Evolutionary conservation across 2,797 vertebrate species (phyloP), one percentile per base, ranked within the genome.

Genomic region (Hephaestus fuliginosus): DNA sequence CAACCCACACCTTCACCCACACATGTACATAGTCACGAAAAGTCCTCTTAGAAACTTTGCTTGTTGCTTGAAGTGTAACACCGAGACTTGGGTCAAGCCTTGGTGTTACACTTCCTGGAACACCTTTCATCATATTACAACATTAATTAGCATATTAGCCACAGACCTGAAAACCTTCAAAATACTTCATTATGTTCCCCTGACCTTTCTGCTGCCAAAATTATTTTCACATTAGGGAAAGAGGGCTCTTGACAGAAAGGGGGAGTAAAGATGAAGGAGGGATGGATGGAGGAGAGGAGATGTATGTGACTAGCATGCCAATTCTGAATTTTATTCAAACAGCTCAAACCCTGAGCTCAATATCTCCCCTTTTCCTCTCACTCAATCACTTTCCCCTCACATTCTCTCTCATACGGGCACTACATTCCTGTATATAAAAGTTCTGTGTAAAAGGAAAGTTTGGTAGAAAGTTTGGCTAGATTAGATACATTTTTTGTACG

Each of bases 131-230:
- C 36, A n/a, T 36, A 74, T 53, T 71, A 53, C 28, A 44, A 61
- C 52, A 48, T 61, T 74, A 66, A 80, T 86, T 52, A 90, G 62
- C 71, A 69, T 65, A 72, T 80, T 71, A 78, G 22, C 60, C 56
- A 56, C 15, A 75, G 46, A 61, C 49, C 39, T n/a, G 30, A 63
- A 85, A 74, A 43, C 41, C 69, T 81, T 77, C 46, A 78, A 83
- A 86, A 85, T 82, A 86, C 67, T 80, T 91, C 58, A 91, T 93
- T 86, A 90, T 83, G 78, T 83, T 84, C 68, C 71, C 44, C 55
- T 89, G 88, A 88, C 90, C 87, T 92, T 89, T 89, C 56, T 56
- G 46, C 46, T 49, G 60, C 66, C 46, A 82, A 70, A 80, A 81
- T 76, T 20, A 61, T 86, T 89, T 90, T 74, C 58, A 28, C 52